Base-by-base conservation (phyloP, 1,140 invertebrate species). In the Drosophila trapezifrons region DNA sequence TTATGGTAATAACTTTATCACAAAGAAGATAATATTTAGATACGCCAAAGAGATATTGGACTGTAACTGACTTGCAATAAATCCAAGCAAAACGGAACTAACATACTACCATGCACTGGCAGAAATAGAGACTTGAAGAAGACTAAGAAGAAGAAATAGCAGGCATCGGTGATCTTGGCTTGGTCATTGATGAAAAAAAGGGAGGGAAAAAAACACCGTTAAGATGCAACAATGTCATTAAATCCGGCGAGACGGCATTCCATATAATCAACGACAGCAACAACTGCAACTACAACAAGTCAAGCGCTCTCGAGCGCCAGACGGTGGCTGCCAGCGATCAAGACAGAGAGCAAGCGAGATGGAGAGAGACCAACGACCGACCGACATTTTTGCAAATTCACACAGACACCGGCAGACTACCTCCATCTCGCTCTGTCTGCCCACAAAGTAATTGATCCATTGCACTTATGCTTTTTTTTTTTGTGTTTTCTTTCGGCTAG, bases 201-300 rank as follows among this genome's bases (percentile, higher is more conserved):
- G 18, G n/a, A n/a, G 13, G 3, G 12, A 15, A 52, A 67, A 64
- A 78, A 79, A 67, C 70, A 80, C 85, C 83, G 82, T 85, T 86
- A 87, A 56, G 80, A 46, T 67, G 72, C 80, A 90, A 73, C 84
- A 80, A 49, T 83, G 84, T 80, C 84, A 90, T 90, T 89, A 84
- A 90, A 90, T 90, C 78, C 78, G 85, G 86, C 78, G 80, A 90
- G 85, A 90, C 85, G 62, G 55, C 85, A 90, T 90, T 90, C 85
- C 85, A 90, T 78, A 76, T 78, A 90, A 89, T 89, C 85, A 85
- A 59, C 66, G 71, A 72, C 46, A 59, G 27, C 71, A 62, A 32
- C 62, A 66, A 38, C 37, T n/a, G 18, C 69, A 65, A 37, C 37
- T 20, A 32, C 47, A 51, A 51, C 38, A 72, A 32, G 9, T 51